Base-by-base conservation (phyloP, 2,797 vertebrate genomes). In the Xiphophorus birchmanni region DNA sequence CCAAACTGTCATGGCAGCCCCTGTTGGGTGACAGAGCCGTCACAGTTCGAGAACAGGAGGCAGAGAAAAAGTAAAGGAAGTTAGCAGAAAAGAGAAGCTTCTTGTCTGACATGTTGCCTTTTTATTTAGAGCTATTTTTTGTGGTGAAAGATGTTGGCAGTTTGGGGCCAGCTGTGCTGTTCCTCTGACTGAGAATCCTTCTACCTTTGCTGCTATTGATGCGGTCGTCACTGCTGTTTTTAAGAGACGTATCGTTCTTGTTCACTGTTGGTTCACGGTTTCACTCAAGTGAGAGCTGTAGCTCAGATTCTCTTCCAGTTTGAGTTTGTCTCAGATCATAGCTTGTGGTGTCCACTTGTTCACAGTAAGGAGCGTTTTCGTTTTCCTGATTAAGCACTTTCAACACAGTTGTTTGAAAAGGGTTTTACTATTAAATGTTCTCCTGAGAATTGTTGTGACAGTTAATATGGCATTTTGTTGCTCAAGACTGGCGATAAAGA, bases 91-190 rank as follows among this genome's bases (percentile, higher is more conserved):
- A 89, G 88, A 88, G 87, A 82, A 93, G 91, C 87, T 74, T 4
- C 88, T 88, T 90, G 85, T 91, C 86, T 89, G 91, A 93, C 93
- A 90, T 85, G 88, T 73, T 82, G 89, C 84, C 79, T 83, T 92
- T 92, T 94, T 89, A 88, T 92, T 92, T 77, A 9, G 67, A 82
- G 79, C 37, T 76, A 26, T 82, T 89, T 91, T 84, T 88, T 92
- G 92, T 89, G 85, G 91, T 84, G 86, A 91, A 86, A 74, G 82
- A 85, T 76, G 89, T 82, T 95, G 94, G 94, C 94, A 94, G 92
- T 94, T 94, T 95, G 92, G 79, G 94, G 93, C 82, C 94, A 89
- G 71, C 82, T 32, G 71, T 80, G 78, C 83, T 69, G 32, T 76
- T 78, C 73, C 83, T 84, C 82, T 35, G 23, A 72, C 82, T 79